Base-by-base conservation (phyloP, 2,888 invertebrate genomes). In the Sceliomorpha sp. region DNA sequence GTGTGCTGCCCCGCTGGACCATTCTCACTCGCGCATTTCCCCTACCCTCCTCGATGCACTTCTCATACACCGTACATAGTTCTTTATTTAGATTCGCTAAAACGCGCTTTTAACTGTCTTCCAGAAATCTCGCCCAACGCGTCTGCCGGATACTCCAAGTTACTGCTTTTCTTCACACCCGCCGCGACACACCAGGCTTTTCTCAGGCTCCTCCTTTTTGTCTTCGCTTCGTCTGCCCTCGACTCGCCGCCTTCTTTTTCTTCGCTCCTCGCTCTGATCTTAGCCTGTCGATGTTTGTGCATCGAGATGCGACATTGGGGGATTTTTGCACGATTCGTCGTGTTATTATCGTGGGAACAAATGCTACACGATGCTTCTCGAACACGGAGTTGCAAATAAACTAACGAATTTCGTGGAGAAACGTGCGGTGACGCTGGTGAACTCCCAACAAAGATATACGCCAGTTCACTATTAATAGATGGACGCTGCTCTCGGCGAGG, bases 391-490 rank as follows among this genome's bases (percentile, higher is more conserved):
- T 64, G 56, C 64, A 73, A 68, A 70, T 68, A 60, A 70, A 73
- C 70, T 68, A 70, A 68, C 70, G 63, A 60, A 47, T 60, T 64
- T 68, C 59, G 37, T 51, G 48, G 27, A 53, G 63, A 60, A 60
- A 62, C 44, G 56, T 12, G 39, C 26, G 42, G 32, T 50, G 62
- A 62, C 45, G 64, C 60, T 44, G 48, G 67, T 67, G 63, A 70
- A 75, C 59, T 71, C 73, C 48, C 76, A 81, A 84, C 82, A 80
- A 83, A 84, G 81, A 83, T 77, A n/a, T n/a, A 78, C 79, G 60
- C 72, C 29, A 73, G 69, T 66, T 50, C 63, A 74, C 81, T 87
- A 87, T 85, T 86, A 86, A 84, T 87, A 87, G 86, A 77, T 64
- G 47, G 42, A 51, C 74, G 80, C 78, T 81, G 79, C 80, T 79